phyloP scores from a whole-genome alignment of 1,140 invertebrate genomes.

The Platorchestia sp. region DNA sequence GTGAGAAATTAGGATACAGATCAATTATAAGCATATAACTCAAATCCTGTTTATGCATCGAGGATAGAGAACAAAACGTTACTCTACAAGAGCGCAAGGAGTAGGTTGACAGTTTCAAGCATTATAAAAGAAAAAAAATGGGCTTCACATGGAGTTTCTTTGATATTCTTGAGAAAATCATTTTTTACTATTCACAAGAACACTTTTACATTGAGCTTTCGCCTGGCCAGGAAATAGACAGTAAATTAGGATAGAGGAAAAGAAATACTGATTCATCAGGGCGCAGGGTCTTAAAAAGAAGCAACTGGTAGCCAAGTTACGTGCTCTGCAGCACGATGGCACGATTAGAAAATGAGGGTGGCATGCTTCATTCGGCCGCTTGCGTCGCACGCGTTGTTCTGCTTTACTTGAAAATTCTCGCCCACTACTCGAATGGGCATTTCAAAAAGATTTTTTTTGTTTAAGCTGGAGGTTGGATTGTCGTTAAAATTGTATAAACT shows the following conservation, averaged over 20 bases:
- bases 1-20: background rate
- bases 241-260: background rate
- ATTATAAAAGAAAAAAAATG: background rate
- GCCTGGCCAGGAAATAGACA: background rate
- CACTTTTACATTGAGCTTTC: background rate
- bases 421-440: too few relatives aligned
- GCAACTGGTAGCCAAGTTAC: background rate
- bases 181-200: background rate
- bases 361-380: background rate
- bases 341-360: background rate
- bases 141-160: background rate
- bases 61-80: background rate
- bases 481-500: too few relatives aligned
- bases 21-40: background rate
- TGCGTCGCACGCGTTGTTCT: background rate
- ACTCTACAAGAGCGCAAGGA: too few relatives aligned
- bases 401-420: background rate
- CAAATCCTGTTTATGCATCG: background rate
- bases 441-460: too few relatives aligned
- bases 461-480: too few relatives aligned
- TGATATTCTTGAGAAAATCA: background rate
- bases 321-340: background rate
- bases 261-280: background rate
- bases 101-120: background rate
- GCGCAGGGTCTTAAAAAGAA: background rate